phyloP scores from a whole-genome alignment of 2,888 invertebrate genomes.

The Cosmopolites sordidus region DNA sequence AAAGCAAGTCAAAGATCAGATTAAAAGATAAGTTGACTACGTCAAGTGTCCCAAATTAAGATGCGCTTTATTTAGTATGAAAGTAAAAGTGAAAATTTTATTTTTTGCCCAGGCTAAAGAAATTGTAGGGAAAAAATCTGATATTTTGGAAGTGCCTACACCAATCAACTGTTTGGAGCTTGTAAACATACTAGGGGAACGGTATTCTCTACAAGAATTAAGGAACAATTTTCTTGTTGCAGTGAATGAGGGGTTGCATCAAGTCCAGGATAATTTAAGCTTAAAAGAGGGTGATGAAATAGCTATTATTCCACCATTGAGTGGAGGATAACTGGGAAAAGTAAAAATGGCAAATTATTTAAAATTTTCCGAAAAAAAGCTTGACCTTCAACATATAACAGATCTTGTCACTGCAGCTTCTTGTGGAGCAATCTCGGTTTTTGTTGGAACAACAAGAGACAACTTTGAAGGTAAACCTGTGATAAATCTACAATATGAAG shows the following conservation, averaged over 20 bases:
- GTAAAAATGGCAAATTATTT: slow-evolving; percentile 37
- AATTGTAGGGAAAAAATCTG: slow-evolving; percentile 62
- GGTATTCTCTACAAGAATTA: slow-evolving; percentile 64
- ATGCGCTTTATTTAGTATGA: slow-evolving; percentile 36
- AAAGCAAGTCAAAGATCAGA: no score
- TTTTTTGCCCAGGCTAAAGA: slow-evolving; percentile 92
- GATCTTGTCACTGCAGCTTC: slow-evolving; percentile 62
- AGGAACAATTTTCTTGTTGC: slow-evolving; percentile 71
- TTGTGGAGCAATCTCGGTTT: slow-evolving; percentile 86
- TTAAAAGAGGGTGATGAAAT: slow-evolving; percentile 72
- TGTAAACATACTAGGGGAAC: slow-evolving; percentile 55
- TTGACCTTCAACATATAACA: slow-evolving; percentile 65
- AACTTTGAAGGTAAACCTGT: slow-evolving; percentile 81
- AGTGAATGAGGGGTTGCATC: slow-evolving; percentile 76
- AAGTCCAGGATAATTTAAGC: slow-evolving; percentile 49
- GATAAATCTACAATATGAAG: slow-evolving; percentile 86
- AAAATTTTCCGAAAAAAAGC: slow-evolving; percentile 61
- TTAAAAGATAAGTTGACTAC: no score
- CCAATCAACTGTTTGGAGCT: slow-evolving; percentile 57
- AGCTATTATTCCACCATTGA: slow-evolving; percentile 90
- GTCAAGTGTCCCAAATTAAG: not conserved
- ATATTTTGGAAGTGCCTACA: slow-evolving; percentile 52
- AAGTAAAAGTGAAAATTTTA: slow-evolving; percentile 62
- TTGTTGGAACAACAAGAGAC: slow-evolving; percentile 85
- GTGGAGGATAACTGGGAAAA: slow-evolving; percentile 67